A percentile compares a stretch with the other conserved stretches of the same genome.
These are phyloP conservation scores for Xenotilapia flavipinnis DNA, from an alignment of 2,113 vertebrate species.

Conservation along the genomic window DNA sequence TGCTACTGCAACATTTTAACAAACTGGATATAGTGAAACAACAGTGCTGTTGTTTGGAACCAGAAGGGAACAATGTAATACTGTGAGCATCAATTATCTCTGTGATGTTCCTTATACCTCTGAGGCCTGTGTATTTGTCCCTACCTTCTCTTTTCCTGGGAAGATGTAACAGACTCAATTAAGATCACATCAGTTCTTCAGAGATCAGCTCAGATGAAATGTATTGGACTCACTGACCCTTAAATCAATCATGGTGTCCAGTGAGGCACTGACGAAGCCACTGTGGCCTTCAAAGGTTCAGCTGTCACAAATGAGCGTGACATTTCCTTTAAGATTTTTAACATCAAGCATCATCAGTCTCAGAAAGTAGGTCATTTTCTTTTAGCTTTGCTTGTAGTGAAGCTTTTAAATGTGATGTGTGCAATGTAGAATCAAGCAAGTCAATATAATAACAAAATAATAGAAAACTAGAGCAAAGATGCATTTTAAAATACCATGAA, in stretches of 20 bases:
- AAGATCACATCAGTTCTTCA: slow-evolving; percentile 58
- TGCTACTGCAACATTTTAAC: neutral
- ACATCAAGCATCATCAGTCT: neutral
- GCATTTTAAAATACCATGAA: neutral
- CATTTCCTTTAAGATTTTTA: neutral
- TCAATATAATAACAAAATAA: neutral
- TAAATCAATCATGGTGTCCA: slow-evolving; percentile 37
- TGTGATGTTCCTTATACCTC: neutral
- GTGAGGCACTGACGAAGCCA: slow-evolving; percentile 7
- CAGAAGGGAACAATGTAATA: neutral
- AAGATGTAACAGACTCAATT: slow-evolving; percentile 59
- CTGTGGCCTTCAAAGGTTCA: slow-evolving; percentile 1
- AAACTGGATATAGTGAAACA: neutral
- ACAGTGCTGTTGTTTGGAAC: neutral
- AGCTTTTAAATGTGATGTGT: too few relatives aligned
- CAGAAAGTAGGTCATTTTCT: neutral
- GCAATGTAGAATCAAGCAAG: neutral
- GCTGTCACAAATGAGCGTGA: neutral
- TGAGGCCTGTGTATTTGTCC: neutral
- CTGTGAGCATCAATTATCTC: neutral
- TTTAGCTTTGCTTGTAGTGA: neutral
- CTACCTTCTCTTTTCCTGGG: neutral
- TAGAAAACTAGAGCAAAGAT: neutral
- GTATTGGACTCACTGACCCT: slow-evolving; percentile 51
- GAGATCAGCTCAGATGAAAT: slow-evolving; percentile 35